Base-by-base conservation (phyloP, 2,888 invertebrate genomes). In the Parascotia fuliginaria region DNA sequence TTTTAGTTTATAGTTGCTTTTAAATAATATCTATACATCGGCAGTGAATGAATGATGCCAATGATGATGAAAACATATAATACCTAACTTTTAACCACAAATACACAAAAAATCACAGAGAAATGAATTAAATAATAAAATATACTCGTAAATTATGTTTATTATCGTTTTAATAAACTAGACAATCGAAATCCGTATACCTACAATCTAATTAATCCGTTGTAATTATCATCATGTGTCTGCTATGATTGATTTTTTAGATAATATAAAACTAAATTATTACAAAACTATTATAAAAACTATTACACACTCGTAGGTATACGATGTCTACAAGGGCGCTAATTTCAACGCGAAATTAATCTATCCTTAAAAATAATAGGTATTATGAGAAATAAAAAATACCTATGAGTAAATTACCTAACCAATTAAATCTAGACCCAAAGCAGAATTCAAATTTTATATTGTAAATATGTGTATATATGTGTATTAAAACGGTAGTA, bases 191-290 rank as follows among this genome's bases (percentile, higher is more conserved):
- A 31, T 31, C 31, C 31, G 31, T 7, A 11, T 1, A n/a, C n/a
- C n/a, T n/a, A 1, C 13, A 31, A 14, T 31, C 31, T 13, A 7
- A 31, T 31, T 13, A 31, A 31, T 12, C 31, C 31, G 31, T 13
- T 31, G 13, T 31, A 31, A 31, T 31, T 31, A 31, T 31, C 31
- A 13, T 13, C 13, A 13, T 31, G 31, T 31, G 9, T 6, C 31
- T 3, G 13, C 31, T 38, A 38, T 27, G 32, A 15, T 37, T 38
- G 42, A 42, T 48, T 48, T 42, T 7, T 2, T 6, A 13, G 31
- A 31, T 31, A 31, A 31, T 31, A 11, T n/a, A n/a, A n/a, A n/a
- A 1, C 24, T 24, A 24, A 24, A 24, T 24, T 7, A 24, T 4
- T 24, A 24, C 24, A 24, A 24, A 24, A 24, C 4, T 24, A 7